These are phyloP conservation scores for Hirtodrosophila histrioides DNA, from an alignment of 2,888 invertebrate genomes.

Conservation along the genomic window DNA sequence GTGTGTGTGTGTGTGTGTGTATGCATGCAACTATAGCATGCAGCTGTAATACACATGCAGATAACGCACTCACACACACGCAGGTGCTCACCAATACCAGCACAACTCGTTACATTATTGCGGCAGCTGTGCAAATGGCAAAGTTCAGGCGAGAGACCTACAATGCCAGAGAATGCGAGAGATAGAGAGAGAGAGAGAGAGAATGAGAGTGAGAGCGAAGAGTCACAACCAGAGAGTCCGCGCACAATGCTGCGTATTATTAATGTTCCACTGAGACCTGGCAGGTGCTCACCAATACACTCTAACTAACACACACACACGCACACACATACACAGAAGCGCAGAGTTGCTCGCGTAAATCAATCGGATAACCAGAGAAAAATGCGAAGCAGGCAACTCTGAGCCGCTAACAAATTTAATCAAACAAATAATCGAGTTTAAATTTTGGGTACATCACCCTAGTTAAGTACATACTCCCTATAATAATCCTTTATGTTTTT, in stretches of 20 bases:
- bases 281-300: constrained; percentile 46
- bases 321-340: constrained; percentile 17
- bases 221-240: constrained; percentile 38
- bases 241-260: constrained; percentile 58
- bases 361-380: constrained; percentile 38
- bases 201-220: constrained; percentile 7
- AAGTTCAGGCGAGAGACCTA: constrained; percentile 64
- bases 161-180: constrained; percentile 9
- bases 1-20: constrained; percentile 8
- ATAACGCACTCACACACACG: constrained; percentile 28
- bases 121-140: constrained; percentile 67
- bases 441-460: no score
- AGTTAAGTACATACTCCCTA: no score
- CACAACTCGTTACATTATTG: constrained; percentile 53
- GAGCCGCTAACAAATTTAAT: no score
- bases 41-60: constrained; percentile 37
- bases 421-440: no score
- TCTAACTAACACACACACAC: constrained; percentile 18
- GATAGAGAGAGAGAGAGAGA: neutral
- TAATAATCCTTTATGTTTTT: no score
- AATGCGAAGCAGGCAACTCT: neutral
- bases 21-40: constrained; percentile 22
- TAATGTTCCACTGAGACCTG: constrained; percentile 34
- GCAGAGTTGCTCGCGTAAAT: constrained; percentile 38
- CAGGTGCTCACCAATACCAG: constrained; percentile 17